These are phyloP conservation scores for Gavialis gangeticus DNA, from an alignment of 2,113 vertebrate species.

Conservation along the genomic window DNA sequence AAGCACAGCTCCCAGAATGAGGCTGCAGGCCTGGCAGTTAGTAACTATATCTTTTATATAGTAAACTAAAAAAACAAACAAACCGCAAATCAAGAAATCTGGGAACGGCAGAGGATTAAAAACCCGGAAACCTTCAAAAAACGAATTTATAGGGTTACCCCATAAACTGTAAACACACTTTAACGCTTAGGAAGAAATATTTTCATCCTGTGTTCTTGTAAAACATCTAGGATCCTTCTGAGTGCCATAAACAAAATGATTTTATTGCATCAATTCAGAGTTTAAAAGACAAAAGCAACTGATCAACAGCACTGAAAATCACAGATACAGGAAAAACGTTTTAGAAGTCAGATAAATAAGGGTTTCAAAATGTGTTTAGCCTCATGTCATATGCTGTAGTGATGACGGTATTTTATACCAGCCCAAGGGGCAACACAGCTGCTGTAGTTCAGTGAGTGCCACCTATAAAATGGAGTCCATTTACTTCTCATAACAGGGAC, in stretches of 20 bases:
- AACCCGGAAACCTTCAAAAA: background rate
- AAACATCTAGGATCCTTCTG: background rate
- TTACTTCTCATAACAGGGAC: slow-evolving; percentile 54
- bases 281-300: background rate
- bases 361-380: background rate
- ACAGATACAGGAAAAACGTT: background rate
- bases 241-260: background rate
- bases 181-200: background rate
- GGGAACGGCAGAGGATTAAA: background rate
- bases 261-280: background rate
- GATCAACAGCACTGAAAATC: background rate
- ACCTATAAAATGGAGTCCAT: slow-evolving; percentile 60
- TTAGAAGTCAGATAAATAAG: background rate
- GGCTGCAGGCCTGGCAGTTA: background rate
- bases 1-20: background rate
- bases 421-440: background rate
- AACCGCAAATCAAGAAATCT: background rate
- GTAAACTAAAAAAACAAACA: background rate
- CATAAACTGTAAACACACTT: background rate
- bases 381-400: background rate
- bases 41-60: background rate
- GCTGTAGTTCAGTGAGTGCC: slow-evolving; percentile 6
- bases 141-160: background rate
- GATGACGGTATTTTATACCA: background rate
- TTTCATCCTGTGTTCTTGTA: background rate